Evolutionary conservation across 2,113 vertebrate species (phyloP), one percentile per base, ranked within the genome.

Genomic region (Psittacara wagleri): DNA sequence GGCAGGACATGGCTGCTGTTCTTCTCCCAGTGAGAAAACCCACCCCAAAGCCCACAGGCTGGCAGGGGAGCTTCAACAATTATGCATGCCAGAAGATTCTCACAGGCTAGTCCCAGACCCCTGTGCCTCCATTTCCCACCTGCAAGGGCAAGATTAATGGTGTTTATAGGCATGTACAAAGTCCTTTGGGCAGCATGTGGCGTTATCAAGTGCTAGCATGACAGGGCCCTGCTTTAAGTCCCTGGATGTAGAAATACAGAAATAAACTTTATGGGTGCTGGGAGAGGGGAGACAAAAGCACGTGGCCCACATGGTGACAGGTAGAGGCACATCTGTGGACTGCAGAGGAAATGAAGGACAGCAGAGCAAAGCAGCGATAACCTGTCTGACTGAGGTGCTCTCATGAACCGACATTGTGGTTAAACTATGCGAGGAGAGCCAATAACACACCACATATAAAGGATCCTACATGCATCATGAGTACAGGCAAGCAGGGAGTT

Each of bases 261-360:
- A 25, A n/a, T 8, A 35, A 83, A 17, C 22, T 68, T 29, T 13
- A 62, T 27, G 62, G 46, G 43, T 63, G 37, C 73, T 76, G 68
- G 63, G 52, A 67, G 54, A 51, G 43, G 41, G 28, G 17, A 13
- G 7, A 31, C 13, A 51, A 37, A 74, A 80, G 27, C n/a, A 49
- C 0, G 7, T 68, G 39, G 41, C 23, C 29, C 0, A 0, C 11
- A 9, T 5, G 27, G 46, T 74, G 61, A 48, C 1, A 9, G 35
- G 49, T 4, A 55, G 43, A 44, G 64, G 43, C 33, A 85, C 6
- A 52, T 69, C 33, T 46, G 13, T 76, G 54, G n/a, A 41, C 18
- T 68, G 74, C 74, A 74, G 61, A 84, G 27, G 55, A 80, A 24
- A 17, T 31, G 19, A 63, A 68, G 54, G 35, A 51, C 41, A 75